phyloP scores from a whole-genome alignment of 2,797 vertebrate species.

The Syngnathus acus region DNA sequence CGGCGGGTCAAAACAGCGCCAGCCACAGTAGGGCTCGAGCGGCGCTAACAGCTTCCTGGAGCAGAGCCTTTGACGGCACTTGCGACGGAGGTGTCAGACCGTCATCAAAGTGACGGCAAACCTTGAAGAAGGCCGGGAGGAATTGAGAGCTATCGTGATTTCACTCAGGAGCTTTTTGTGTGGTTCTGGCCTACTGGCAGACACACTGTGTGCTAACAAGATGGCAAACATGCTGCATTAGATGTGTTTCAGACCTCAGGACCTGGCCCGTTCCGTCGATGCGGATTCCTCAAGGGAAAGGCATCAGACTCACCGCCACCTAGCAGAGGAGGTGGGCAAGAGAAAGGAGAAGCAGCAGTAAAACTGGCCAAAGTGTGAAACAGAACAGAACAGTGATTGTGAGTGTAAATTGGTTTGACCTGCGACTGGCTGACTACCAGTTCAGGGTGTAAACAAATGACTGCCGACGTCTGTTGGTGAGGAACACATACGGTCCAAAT shows the following conservation, averaged over 20 bases:
- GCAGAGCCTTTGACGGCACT: neutral
- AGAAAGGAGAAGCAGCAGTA: too few relatives aligned
- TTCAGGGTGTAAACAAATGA: too few relatives aligned
- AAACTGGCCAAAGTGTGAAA: too few relatives aligned
- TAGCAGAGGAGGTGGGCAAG: too few relatives aligned
- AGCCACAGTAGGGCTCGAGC: neutral
- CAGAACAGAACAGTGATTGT: too few relatives aligned
- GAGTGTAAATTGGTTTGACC: too few relatives aligned
- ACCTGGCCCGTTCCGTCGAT: too few relatives aligned
- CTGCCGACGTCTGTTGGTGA: too few relatives aligned
- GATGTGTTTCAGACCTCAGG: neutral
- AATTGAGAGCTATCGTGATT: neutral
- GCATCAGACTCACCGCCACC: too few relatives aligned
- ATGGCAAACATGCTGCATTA: neutral
- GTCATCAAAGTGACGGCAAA: neutral
- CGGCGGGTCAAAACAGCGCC: conserved; percentile 22
- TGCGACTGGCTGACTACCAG: too few relatives aligned
- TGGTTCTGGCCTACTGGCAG: neutral
- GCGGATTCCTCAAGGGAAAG: too few relatives aligned
- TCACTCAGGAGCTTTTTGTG: neutral
- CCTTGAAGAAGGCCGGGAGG: neutral
- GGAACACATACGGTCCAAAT: neutral
- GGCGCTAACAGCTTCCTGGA: neutral
- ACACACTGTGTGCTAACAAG: neutral
- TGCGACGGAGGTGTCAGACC: neutral